phyloP scores from a whole-genome alignment of 1,140 invertebrate species.

The Aphaenogaster rudis region DNA sequence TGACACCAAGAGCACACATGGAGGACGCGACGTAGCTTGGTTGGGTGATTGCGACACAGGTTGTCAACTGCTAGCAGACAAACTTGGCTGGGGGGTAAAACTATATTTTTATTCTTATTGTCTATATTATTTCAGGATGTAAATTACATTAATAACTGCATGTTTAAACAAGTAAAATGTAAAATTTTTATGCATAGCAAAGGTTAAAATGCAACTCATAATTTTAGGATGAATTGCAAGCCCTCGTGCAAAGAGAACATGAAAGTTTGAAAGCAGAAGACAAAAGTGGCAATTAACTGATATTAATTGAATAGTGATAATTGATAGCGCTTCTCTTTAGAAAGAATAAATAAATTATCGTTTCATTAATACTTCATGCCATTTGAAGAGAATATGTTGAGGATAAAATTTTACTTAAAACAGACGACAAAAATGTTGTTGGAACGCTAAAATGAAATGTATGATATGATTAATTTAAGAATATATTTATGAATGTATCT shows the following conservation, averaged over 20 bases:
- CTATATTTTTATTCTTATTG: conserved; percentile 34
- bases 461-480: not conserved
- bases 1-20: conserved; percentile 88
- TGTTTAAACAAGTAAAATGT: not conserved
- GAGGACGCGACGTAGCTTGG: conserved; percentile 93
- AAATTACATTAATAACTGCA: not conserved
- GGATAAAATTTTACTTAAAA: conserved; percentile 31
- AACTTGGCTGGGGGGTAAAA: conserved; percentile 93
- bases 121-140: not conserved
- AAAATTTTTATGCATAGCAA: not conserved
- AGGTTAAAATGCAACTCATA: not conserved
- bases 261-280: conserved; percentile 84
- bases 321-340: not conserved
- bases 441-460: not conserved
- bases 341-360: conserved; percentile 40
- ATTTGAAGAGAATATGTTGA: conserved; percentile 5
- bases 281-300: conserved; percentile 14
- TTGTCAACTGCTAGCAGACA: conserved; percentile 92
- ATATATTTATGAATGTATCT: not conserved
- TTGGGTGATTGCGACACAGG: conserved; percentile 96
- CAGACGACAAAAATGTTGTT: conserved; percentile 14
- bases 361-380: conserved; percentile 36
- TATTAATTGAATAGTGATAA: not conserved
- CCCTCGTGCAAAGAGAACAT: conserved; percentile 88
- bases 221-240: conserved; percentile 89